These are phyloP conservation scores for Octonoba sinensis DNA, from an alignment of 2,888 invertebrate species.

Conservation along the genomic window DNA sequence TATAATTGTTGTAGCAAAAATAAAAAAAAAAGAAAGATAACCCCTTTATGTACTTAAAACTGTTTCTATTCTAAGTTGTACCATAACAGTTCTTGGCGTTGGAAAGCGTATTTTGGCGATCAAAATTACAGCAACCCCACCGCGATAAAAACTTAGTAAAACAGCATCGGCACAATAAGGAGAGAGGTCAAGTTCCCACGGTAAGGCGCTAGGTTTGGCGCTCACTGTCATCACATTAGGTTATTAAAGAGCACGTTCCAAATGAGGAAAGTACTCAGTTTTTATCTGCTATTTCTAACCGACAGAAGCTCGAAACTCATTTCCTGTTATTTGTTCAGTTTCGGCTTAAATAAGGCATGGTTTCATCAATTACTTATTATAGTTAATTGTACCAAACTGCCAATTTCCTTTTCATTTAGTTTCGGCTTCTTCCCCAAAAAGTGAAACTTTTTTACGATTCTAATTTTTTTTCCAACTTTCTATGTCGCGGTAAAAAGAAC, in stretches of 20 bases:
- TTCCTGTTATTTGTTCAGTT: conserved; percentile 62
- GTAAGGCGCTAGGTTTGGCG: conserved; percentile 57
- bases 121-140: conserved; percentile 26
- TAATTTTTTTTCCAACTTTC: conserved; percentile 21
- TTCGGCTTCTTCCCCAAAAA: conserved; percentile 5
- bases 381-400: conserved; percentile 52
- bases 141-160: conserved; percentile 59
- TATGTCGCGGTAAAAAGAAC: background rate
- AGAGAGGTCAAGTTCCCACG: conserved; percentile 62
- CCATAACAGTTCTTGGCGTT: conserved; percentile 15
- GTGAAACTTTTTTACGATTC: conserved; percentile 25
- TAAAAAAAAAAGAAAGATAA: too few species aligned
- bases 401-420: conserved; percentile 55
- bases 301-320: conserved; percentile 56
- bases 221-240: conserved; percentile 58
- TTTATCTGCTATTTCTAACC: conserved; percentile 59
- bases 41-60: background rate
- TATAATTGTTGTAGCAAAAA: too few species aligned
- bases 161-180: conserved; percentile 46
- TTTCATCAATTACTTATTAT: conserved; percentile 59
- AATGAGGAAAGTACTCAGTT: conserved; percentile 61
- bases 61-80: background rate
- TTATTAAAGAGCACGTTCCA: conserved; percentile 57
- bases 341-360: conserved; percentile 53
- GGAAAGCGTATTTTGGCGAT: conserved; percentile 22